These are phyloP conservation scores for Oscheius myriophilus DNA, from an alignment of 2,888 invertebrate species.

Conservation along the genomic window DNA sequence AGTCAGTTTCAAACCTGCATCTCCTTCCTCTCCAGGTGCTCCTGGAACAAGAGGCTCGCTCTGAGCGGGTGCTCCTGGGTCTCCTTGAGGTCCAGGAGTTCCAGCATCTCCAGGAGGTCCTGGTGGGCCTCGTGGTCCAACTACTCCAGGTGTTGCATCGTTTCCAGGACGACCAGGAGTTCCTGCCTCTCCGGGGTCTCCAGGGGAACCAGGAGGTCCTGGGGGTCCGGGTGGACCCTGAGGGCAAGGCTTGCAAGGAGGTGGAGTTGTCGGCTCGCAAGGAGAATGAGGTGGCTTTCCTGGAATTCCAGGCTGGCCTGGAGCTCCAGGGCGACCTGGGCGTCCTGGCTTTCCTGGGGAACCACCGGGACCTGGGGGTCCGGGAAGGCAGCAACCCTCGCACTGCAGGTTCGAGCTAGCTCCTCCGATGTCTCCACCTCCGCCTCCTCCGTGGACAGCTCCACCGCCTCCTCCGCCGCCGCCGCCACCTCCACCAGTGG, in stretches of 20 bases:
- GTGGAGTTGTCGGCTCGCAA: conserved; percentile 57
- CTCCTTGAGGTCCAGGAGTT: conserved; percentile 31
- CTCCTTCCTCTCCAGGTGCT: conserved; percentile 27
- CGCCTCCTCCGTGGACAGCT: no score
- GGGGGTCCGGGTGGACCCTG: conserved; percentile 63
- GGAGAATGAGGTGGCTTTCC: conserved; percentile 54
- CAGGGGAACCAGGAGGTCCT: conserved; percentile 51
- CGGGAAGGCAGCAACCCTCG: conserved; percentile 60
- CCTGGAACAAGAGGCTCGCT: conserved; percentile 60
- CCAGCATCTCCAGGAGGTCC: conserved; percentile 54
- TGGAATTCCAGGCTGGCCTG: conserved; percentile 58
- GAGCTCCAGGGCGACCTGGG: conserved; percentile 43
- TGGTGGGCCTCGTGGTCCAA: conserved; percentile 59
- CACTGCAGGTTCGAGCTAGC: conserved; percentile 50
- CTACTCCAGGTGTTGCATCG: conserved; percentile 54
- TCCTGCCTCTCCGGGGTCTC: conserved; percentile 66
- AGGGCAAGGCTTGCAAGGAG: conserved; percentile 61
- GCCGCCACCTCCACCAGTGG: no score
- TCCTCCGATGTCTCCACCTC: conserved; percentile 9
- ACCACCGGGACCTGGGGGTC: conserved; percentile 67
- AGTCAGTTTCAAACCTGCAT: conserved; percentile 4
- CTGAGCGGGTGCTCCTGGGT: conserved; percentile 39
- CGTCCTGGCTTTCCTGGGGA: conserved; percentile 31
- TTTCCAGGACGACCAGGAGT: conserved; percentile 58
- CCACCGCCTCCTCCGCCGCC: no score